phyloP scores from a whole-genome alignment of 1,140 invertebrate species.

The Vanessa tameamea region DNA sequence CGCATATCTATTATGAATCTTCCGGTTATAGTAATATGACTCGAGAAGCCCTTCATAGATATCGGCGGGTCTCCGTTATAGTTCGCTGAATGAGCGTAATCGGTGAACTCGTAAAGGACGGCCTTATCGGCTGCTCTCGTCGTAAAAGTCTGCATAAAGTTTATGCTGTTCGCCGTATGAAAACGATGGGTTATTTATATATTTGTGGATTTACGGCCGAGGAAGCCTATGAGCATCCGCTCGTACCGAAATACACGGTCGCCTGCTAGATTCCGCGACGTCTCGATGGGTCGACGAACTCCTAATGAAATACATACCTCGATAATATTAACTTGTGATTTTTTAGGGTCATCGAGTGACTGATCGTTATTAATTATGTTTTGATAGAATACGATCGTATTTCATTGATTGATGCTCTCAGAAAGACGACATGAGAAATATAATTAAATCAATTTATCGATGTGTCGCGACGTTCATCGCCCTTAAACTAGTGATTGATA shows the following conservation, averaged over 20 bases:
- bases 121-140: slow-evolving; percentile 54
- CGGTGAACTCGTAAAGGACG: slow-evolving; percentile 46
- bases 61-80: slow-evolving; percentile 22
- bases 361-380: slow-evolving; percentile 28
- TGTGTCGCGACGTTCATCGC: slow-evolving; percentile 12
- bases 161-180: slow-evolving; percentile 54
- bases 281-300: slow-evolving; percentile 70
- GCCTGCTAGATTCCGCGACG: slow-evolving; percentile 74
- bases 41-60: slow-evolving; percentile 15
- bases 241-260: slow-evolving; percentile 67
- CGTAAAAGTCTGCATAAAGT: slow-evolving; percentile 67
- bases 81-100: slow-evolving; percentile 54
- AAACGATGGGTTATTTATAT: slow-evolving; percentile 67
- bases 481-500: slow-evolving; percentile 19
- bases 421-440: slow-evolving; percentile 19
- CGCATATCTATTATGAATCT: neutral
- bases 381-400: slow-evolving; percentile 18
- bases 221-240: slow-evolving; percentile 70
- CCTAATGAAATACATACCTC: slow-evolving; percentile 34
- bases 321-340: slow-evolving; percentile 30
- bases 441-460: slow-evolving; percentile 23
- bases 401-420: slow-evolving; percentile 35
- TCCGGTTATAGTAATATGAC: slow-evolving; percentile 4
- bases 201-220: slow-evolving; percentile 69
- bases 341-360: slow-evolving; percentile 25